A percentile compares a stretch with the other conserved stretches of the same genome.
Conservation (phyloP, 2,113 vertebrate genomes). For the Xenopus borealis region DNA sequence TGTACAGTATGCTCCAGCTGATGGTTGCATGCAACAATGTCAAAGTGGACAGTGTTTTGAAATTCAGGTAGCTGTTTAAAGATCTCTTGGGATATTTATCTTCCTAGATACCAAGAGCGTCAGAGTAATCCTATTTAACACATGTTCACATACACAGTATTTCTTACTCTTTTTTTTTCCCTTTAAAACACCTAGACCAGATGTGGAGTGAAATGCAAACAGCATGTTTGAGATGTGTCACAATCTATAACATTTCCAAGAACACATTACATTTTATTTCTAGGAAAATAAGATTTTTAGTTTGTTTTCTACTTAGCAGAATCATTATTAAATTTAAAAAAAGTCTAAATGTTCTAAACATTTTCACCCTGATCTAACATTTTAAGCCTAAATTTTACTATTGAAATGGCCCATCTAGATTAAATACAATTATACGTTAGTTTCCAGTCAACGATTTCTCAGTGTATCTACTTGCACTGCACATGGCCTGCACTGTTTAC, state of each 20-base stretch:
- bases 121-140: constrained; percentile 19
- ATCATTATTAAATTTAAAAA: too few relatives aligned
- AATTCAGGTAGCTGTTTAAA: constrained; percentile 38
- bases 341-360: not conserved
- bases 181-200: constrained; percentile 32
- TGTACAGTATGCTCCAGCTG: not conserved
- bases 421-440: too few relatives aligned
- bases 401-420: too few relatives aligned
- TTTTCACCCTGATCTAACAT: too few relatives aligned
- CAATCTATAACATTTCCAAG: constrained; percentile 28
- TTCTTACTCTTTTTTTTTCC: constrained; percentile 4
- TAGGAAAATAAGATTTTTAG: constrained; percentile 14
- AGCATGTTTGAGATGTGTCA: constrained; percentile 26
- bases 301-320: not conserved
- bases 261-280: constrained; percentile 23
- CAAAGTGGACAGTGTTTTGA: constrained; percentile 6
- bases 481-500: too few relatives aligned
- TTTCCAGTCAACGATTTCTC: too few relatives aligned
- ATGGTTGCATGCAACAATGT: not conserved
- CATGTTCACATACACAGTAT: constrained; percentile 5
- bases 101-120: constrained; percentile 9
- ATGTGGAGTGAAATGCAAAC: constrained; percentile 33
- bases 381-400: too few relatives aligned
- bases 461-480: too few relatives aligned
- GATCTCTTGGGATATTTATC: constrained; percentile 3